Conservation (phyloP, 2,797 vertebrate species). For the Betta splendens region DNA sequence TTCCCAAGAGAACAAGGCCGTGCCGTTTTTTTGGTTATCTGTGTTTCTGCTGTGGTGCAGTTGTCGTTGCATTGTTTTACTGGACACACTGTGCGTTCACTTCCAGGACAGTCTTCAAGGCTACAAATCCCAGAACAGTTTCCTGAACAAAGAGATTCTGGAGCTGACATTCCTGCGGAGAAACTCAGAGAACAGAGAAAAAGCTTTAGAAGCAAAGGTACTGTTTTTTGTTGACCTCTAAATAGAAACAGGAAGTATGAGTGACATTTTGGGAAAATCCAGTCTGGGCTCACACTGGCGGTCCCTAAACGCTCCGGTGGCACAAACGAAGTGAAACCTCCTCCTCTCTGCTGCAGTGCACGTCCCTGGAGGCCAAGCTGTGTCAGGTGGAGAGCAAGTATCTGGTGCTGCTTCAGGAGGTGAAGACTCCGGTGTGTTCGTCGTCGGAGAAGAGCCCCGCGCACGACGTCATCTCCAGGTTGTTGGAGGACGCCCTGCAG, state of each 20-base stretch:
- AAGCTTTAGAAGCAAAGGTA: conserved; percentile 92
- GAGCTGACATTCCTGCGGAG: conserved; percentile 92
- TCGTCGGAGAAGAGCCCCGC: conserved; percentile 86
- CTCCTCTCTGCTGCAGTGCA: conserved; percentile 78
- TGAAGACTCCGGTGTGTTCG: conserved; percentile 91
- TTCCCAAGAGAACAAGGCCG: background rate
- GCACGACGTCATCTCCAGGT: conserved; percentile 88
- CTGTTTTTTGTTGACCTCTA: background rate
- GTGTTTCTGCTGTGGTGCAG: too few relatives aligned
- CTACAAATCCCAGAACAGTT: conserved; percentile 97
- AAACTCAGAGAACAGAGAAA: conserved; percentile 90
- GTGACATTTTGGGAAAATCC: conserved; percentile 41
- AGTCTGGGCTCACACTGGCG: conserved; percentile 9
- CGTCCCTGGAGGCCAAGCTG: conserved; percentile 91
- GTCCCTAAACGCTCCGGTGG: conserved; percentile 9
- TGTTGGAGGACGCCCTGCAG: conserved; percentile 94
- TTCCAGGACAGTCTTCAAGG: conserved; percentile 94
- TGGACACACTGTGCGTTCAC: background rate
- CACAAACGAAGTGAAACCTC: background rate
- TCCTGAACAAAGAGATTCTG: conserved; percentile 98
- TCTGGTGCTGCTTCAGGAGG: conserved; percentile 93
- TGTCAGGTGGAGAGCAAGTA: conserved; percentile 98
- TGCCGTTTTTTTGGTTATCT: background rate
- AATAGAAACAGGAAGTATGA: conserved; percentile 55
- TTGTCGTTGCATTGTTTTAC: background rate